Conservation (phyloP, 2,888 invertebrate genomes). For the Dysmachus trigonus region DNA sequence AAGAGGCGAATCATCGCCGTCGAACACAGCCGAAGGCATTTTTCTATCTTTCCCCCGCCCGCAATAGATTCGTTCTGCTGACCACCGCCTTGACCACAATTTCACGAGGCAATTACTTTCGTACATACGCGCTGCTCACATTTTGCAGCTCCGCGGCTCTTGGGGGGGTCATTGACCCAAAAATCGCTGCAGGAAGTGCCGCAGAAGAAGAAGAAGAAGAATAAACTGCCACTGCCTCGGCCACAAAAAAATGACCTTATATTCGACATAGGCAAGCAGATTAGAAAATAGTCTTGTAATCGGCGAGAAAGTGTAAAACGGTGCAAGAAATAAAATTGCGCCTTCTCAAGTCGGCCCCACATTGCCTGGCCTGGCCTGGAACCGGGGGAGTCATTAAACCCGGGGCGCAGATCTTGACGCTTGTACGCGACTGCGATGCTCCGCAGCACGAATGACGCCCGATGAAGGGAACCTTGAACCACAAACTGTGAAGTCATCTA, state of each 20-base stretch:
- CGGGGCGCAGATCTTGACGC: not conserved
- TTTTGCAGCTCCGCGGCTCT: not conserved
- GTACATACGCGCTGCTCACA: not conserved
- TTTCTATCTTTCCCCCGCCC: not conserved
- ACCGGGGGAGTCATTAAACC: not conserved
- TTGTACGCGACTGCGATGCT: not conserved
- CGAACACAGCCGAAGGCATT: not conserved
- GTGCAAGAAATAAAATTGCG: not conserved
- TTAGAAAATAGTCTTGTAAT: constrained; percentile 13
- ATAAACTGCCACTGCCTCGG: not conserved
- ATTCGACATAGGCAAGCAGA: constrained; percentile 8
- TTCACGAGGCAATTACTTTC: constrained; percentile 24
- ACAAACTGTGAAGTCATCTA: constrained; percentile 23
- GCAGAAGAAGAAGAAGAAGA: not conserved
- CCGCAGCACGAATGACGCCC: not conserved
- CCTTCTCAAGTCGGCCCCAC: not conserved
- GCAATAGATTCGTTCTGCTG: constrained; percentile 4
- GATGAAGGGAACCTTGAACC: constrained; percentile 16
- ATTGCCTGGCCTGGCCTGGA: not conserved
- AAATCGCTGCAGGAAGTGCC: not conserved
- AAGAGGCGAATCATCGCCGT: not conserved
- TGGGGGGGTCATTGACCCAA: not conserved
- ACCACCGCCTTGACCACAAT: constrained; percentile 27
- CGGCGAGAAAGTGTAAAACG: constrained; percentile 1
- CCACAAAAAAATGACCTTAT: constrained; percentile 20